Evolutionary conservation across 2,113 vertebrate species (phyloP), one percentile per base, ranked within the genome.

Genomic region (Falcunculus frontatus): DNA sequence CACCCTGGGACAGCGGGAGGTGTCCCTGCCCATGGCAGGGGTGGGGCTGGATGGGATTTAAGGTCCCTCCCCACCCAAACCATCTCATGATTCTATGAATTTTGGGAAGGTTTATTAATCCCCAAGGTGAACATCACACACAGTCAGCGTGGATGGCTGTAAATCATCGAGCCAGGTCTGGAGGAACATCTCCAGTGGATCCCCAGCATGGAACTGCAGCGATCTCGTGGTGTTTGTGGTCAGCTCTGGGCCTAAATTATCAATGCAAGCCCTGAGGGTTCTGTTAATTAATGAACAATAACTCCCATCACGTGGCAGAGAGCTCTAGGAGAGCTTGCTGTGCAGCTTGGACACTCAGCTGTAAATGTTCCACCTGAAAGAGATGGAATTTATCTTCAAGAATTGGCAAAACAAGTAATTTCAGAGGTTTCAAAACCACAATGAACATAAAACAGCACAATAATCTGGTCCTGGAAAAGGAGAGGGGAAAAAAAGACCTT

Each of bases 1-100:
- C 29, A 0, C 0, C 41, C 63, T 33, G 42, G 52, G 42, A 9
- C 18, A n/a, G 14, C 4, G 69, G 39, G 7, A n/a, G 37, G 4
- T 8, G 39, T 73, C 32, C 30, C 20, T 30, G 47, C 10, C 2
- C 6, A 35, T 13, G 67, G 19, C 19, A 52, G 47, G 41, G 35
- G 20, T 39, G 49, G 35, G 35, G 23, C 35, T 52, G 68, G 35
- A 1, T 23, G 49, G 27, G 4, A 15, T 65, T 46, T 30, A 6
- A 37, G 16, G 11, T 30, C 16, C 16, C 33, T 56, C 7, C 8
- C 77, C 1, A 10, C 42, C 33, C 41, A 25, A 21, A 11, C 33
- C 42, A 25, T 20, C 7, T 21, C 41, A 5, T 6, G 22, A 47
- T 32, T 37, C 30, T 22, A 2, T 59, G 88, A n/a, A 16, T 52